Percentiles rank a stretch among this genome's conserved stretches.
These are phyloP conservation scores for Coregonus suidteri DNA, from an alignment of 2,797 vertebrate species.

Conservation along the genomic window DNA sequence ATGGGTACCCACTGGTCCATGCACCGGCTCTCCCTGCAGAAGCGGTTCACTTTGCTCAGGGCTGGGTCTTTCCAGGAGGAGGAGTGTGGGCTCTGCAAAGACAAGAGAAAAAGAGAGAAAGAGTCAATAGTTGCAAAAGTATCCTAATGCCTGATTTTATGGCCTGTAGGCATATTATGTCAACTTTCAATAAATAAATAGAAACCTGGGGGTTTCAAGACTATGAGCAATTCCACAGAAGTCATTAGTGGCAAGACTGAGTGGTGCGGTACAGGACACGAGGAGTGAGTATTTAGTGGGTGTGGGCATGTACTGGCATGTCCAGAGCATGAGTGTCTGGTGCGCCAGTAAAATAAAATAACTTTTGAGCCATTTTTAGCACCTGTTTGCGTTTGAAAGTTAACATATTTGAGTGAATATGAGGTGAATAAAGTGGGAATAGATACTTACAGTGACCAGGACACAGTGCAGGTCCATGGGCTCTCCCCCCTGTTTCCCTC, in stretches of 20 bases:
- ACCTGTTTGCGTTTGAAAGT: not conserved
- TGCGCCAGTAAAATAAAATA: not conserved
- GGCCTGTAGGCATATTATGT: not conserved
- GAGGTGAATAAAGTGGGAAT: not conserved
- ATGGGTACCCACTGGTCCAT: slow-evolving; percentile 97
- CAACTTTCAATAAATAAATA: too few species aligned
- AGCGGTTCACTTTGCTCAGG: slow-evolving; percentile 89
- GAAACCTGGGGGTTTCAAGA: not conserved
- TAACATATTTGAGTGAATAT: not conserved
- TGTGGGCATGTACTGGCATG: slow-evolving; percentile 58
- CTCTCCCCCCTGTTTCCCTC: slow-evolving; percentile 74
- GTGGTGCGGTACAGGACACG: not conserved
- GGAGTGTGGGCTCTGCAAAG: slow-evolving; percentile 85
- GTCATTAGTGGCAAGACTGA: slow-evolving; percentile 48
- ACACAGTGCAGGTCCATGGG: slow-evolving; percentile 91
- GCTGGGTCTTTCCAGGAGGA: slow-evolving; percentile 90
- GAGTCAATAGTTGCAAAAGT: not conserved
- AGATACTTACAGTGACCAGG: slow-evolving; percentile 86
- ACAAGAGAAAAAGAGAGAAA: not conserved
- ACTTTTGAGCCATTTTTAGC: not conserved
- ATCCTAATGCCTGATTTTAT: not conserved
- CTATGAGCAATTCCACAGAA: slow-evolving; percentile 34
- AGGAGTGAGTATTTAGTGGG: slow-evolving; percentile 35
- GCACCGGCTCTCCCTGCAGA: slow-evolving; percentile 93
- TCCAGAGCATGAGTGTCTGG: slow-evolving; percentile 12